These are phyloP conservation scores for Meloidogyne chitwoodi DNA, from an alignment of 1,140 invertebrate genomes.

Conservation along the genomic window DNA sequence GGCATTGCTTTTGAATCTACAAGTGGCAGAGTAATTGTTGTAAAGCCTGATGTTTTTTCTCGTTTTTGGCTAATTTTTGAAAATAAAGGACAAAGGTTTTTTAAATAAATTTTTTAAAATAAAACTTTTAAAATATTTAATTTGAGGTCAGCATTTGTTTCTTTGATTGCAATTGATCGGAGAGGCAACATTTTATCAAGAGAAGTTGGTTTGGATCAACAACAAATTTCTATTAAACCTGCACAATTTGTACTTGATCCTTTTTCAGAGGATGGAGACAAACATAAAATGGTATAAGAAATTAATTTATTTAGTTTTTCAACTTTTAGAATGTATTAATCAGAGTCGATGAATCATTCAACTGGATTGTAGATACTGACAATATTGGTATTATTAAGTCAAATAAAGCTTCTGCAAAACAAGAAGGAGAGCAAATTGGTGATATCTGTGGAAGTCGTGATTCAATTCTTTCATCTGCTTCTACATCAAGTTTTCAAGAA, in stretches of 20 bases:
- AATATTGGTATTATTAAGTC: not conserved
- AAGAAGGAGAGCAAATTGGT: not conserved
- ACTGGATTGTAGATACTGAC: not conserved
- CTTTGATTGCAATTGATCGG: conserved; percentile 5
- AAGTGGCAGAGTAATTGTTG: conserved; percentile 2
- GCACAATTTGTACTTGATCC: conserved; percentile 4
- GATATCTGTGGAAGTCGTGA: conserved; percentile 5
- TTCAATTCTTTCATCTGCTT: conserved; percentile 4
- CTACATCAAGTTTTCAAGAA: not conserved
- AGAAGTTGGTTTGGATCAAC: not conserved
- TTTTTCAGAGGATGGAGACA: not conserved
- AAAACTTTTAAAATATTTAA: not conserved
- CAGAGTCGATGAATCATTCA: not conserved
- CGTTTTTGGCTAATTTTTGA: conserved; percentile 17
- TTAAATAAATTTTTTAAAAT: not conserved
- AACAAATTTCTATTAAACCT: conserved; percentile 10
- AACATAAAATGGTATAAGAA: not conserved
- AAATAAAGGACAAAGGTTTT: conserved; percentile 18
- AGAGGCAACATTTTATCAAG: conserved; percentile 2
- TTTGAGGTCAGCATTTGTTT: conserved; percentile 1
- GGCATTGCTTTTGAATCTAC: conserved; percentile 7
- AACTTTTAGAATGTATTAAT: conserved; percentile 4
- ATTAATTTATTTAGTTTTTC: not conserved
- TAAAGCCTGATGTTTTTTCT: not conserved
- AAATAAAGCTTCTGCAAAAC: not conserved